phyloP scores from a whole-genome alignment of 2,797 vertebrate genomes.

The Pipistrellus kuhlii region DNA sequence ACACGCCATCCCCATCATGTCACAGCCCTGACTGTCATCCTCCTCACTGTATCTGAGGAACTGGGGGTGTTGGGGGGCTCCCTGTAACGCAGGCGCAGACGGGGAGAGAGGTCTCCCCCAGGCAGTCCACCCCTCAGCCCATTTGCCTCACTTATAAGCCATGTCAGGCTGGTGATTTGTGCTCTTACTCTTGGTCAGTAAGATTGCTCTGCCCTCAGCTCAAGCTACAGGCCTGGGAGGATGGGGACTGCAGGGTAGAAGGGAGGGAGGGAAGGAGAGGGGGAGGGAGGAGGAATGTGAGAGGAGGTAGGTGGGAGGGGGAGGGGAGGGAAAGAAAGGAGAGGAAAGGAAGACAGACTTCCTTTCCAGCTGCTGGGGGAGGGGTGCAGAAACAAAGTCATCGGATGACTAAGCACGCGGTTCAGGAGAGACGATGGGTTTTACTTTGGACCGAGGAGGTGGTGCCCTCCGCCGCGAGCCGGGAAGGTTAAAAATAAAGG shows the following conservation, averaged over 20 bases:
- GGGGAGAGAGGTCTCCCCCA: fast-evolving
- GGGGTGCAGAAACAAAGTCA: neutral
- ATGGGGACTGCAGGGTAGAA: neutral
- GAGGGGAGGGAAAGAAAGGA: fast-evolving
- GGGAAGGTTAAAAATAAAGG: neutral
- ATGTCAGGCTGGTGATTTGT: fast-evolving
- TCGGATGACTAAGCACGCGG: neutral
- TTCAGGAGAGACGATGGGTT: neutral
- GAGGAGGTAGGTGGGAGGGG: too few species aligned
- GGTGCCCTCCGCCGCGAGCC: neutral
- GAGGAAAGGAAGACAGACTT: neutral
- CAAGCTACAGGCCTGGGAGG: fast-evolving
- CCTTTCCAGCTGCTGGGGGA: neutral
- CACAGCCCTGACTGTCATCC: neutral
- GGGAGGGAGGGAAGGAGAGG: neutral
- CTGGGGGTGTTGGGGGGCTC: fast-evolving
- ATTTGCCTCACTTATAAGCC: neutral
- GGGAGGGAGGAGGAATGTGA: fast-evolving
- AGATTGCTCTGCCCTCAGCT: neutral
- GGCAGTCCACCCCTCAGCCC: neutral
- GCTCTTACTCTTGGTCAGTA: neutral
- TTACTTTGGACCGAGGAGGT: neutral
- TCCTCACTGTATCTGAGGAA: neutral
- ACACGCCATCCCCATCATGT: fast-evolving
- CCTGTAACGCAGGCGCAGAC: neutral